Base-by-base conservation (phyloP, 1,140 invertebrate genomes). In the Eriocheir sinensis region DNA sequence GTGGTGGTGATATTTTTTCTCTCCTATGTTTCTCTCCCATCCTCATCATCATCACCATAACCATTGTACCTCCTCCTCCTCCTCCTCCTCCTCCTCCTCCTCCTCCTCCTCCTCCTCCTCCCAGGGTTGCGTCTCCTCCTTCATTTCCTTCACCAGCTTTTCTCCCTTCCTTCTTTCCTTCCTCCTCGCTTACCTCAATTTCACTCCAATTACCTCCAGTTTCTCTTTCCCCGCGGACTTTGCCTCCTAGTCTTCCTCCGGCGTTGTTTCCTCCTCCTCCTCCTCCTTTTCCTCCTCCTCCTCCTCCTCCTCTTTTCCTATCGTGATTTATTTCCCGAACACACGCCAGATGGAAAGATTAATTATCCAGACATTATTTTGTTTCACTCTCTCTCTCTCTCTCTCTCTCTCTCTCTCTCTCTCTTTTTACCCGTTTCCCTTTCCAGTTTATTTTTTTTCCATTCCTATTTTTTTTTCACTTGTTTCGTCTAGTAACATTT, bases 121-220 rank as follows among this genome's bases (percentile, higher is more conserved):
- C 44, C 15, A 48, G 15, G 44, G 44, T 48, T 48, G 15, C 15
- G 44, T 48, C 44, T 8, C 44, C 44, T 48, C 15, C 44, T 48
- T 15, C 44, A 48, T 72, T 72, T 21, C 60, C 21, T n/a, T n/a
- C n/a, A n/a, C n/a, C n/a, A n/a, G 15, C 15, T 4, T 48, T 15
- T 8, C 44, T 15, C 15, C 15, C 44, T 48, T 15, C 44, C 4
- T 72, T 72, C 27, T n/a, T n/a, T 72, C 27, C 60, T 72, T 72
- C 60, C 60, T 72, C 60, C 60, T 72, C 60, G 60, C n/a, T 72
- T 72, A 72, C 60, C 27, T n/a, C 60, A 72, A 72, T 72, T 72
- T 72, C 60, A n/a, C 60, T 72, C 60, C 60, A 72, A 72, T 72
- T 72, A 72, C 60, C 60, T 72, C 60, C 60, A 72, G 60, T 72